Base-by-base conservation (phyloP, 2,797 vertebrate species). In the Chaenodraco wilsoni region DNA sequence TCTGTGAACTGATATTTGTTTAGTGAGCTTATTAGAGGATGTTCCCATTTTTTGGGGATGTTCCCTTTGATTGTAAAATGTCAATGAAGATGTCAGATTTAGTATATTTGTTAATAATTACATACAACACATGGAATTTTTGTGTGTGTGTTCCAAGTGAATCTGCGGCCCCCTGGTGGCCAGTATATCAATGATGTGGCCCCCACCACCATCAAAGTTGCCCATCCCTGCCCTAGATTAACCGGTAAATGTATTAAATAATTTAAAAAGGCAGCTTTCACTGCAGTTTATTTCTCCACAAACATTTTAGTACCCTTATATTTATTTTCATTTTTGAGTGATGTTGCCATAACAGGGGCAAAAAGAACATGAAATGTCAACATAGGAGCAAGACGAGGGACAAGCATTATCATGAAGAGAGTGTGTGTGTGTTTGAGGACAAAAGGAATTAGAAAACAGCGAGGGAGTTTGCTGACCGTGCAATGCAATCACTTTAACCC, bases 401-500 rank as follows among this genome's bases (percentile, higher is more conserved):
- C 63, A 79, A 82, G 84, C 50, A 41, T 78, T 52, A 66, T 70
- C 45, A 61, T 67, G 33, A 51, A 51, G 69, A 16, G 54, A 8
- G 40, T 60, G 68, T 57, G 72, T 65, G 64, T 65, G 65, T 81
- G 64, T 74, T 16, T 59, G 49, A 79, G 54, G 37, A 72, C 49
- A 58, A 61, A 83, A 72, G 84, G 84, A 27, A 27, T 27, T 27
- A 27, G 27, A 27, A 27, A 88, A 76, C 73, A 86, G 80, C 78
- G 75, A 74, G 74, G 76, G 69, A 89, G 69, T 72, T 86, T 84
- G 81, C 68, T 44, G 33, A 69, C 52, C 43, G 78, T 80, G 72
- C 71, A 81, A 57, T 65, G 65, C 76, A 87, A 92, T 89, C 83
- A 82, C 70, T 87, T 85, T 85, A 85, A 84, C 87, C 84, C 49